Evolutionary conservation across 2,888 invertebrate species (phyloP).

Genomic region (Eulithis testata): DNA sequence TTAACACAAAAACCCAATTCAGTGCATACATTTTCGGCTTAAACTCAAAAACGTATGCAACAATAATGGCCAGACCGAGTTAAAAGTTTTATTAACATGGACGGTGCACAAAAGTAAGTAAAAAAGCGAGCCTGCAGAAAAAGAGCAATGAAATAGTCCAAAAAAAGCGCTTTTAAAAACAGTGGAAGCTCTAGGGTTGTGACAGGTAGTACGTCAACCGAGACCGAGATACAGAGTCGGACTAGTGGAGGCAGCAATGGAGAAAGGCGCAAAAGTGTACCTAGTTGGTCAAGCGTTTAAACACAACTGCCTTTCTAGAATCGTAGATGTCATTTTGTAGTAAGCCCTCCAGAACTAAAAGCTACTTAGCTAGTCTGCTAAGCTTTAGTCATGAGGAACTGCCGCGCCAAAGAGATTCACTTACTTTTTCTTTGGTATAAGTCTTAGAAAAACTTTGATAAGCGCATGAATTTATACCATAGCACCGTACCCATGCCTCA

Average conservation of each 20-base stretch:
- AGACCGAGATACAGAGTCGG: constrained; percentile 22
- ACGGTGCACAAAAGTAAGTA: constrained; percentile 30
- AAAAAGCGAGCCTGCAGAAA: constrained; percentile 36
- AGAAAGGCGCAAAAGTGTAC: neutral
- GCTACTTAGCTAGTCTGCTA: too few species aligned
- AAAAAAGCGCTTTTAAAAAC: constrained; percentile 38
- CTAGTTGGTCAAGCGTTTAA: too few species aligned
- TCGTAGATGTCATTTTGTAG: too few species aligned
- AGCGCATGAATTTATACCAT: too few species aligned
- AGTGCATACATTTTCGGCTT: constrained; percentile 1
- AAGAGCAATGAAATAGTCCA: constrained; percentile 32
- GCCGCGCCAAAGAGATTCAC: too few species aligned
- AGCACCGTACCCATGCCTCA: too few species aligned
- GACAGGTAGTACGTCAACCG: constrained; percentile 43
- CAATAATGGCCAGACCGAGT: constrained; percentile 16
- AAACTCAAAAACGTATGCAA: constrained; percentile 12
- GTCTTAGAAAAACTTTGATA: too few species aligned
- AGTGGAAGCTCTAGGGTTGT: constrained; percentile 34
- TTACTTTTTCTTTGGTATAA: too few species aligned
- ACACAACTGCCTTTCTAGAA: too few species aligned
- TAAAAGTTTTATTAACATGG: constrained; percentile 35
- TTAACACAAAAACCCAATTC: constrained; percentile 8
- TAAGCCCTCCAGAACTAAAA: too few species aligned
- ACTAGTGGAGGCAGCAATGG: neutral
- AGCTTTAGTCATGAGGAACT: too few species aligned